phyloP scores from a whole-genome alignment of 2,888 invertebrate species.

The Syrphus vitripennis region DNA sequence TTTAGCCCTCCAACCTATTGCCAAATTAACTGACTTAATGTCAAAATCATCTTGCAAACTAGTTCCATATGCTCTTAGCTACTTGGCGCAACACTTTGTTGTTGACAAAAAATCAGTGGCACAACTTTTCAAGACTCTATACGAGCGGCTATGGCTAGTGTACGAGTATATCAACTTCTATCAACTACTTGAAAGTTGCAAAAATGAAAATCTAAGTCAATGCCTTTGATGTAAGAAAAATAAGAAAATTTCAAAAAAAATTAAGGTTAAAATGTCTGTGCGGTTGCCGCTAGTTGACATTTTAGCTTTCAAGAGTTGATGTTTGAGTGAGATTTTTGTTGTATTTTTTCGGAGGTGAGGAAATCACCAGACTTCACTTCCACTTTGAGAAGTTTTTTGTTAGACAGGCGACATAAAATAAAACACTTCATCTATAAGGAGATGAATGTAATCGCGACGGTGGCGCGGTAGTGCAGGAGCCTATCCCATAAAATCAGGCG shows the following conservation, averaged over 20 bases:
- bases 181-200: background rate
- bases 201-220: conserved; percentile 51
- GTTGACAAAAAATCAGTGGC: conserved; percentile 65
- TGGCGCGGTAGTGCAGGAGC: conserved; percentile 65
- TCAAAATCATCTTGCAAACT: conserved; percentile 68
- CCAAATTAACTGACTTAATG: conserved; percentile 71
- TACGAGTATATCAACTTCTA: background rate
- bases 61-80: conserved; percentile 25
- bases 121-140: conserved; percentile 9
- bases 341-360: conserved; percentile 43
- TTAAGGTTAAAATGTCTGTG: conserved; percentile 69
- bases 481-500: conserved; percentile 70
- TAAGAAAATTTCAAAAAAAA: conserved; percentile 41
- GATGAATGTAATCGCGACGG: conserved; percentile 65
- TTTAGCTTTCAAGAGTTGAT: conserved; percentile 50
- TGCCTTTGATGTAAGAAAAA: conserved; percentile 25
- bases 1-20: conserved; percentile 67
- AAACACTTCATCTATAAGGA: conserved; percentile 63
- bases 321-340: conserved; percentile 16
- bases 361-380: conserved; percentile 66
- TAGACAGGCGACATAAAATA: conserved; percentile 62
- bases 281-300: conserved; percentile 57
- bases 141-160: background rate
- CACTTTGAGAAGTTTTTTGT: conserved; percentile 36
- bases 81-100: conserved; percentile 12